Evolutionary conservation across 2,797 vertebrate genomes (phyloP), one percentile per base, ranked within the genome.

Genomic region (Rhadinocentrus ornatus): DNA sequence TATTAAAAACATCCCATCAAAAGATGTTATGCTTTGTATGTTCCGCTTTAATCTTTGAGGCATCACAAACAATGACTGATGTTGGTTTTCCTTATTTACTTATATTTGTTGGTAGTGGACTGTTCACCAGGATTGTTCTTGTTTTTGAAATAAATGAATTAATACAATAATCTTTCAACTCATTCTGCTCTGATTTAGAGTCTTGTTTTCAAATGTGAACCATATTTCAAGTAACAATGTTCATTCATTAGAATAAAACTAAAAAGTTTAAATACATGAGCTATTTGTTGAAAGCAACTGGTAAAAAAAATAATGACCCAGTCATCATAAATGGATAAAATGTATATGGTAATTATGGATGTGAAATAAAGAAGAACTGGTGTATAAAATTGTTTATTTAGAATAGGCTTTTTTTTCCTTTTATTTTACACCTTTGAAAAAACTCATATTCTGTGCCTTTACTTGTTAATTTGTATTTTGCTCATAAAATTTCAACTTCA

Each of bases 321-420:
- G 6, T 66, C 50, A 50, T 67, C 5, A 64, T 65, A n/a, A n/a
- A 5, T 20, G 11, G 8, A 12, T 2, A 6, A 68, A 59, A 59
- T 31, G 0, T 44, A 1, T 1, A 48, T 27, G 1, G 31, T 27
- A 7, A 46, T 12, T 12, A 46, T 15, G 6, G 18, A 54, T 54
- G 52, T 15, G 27, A 54, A 27, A 16, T 26, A 27, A 12, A 53
- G 50, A 53, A 15, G 12, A 2, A 18, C 12, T 2, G 29, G 3
- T 50, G 73, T 22, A 54, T 39, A 27, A 0, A 54, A 27, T 13
- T 0, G 22, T 82, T 66, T 71, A 80, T 70, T 84, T 74, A 9
- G 56, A 75, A 65, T 11, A 61, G 2, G 32, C 29, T 50, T 24
- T 3, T 61, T 41, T 60, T 37, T 32, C 31, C 8, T 32, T 32